phyloP scores from a whole-genome alignment of 2,888 invertebrate species.

The Lycaena phlaeas region DNA sequence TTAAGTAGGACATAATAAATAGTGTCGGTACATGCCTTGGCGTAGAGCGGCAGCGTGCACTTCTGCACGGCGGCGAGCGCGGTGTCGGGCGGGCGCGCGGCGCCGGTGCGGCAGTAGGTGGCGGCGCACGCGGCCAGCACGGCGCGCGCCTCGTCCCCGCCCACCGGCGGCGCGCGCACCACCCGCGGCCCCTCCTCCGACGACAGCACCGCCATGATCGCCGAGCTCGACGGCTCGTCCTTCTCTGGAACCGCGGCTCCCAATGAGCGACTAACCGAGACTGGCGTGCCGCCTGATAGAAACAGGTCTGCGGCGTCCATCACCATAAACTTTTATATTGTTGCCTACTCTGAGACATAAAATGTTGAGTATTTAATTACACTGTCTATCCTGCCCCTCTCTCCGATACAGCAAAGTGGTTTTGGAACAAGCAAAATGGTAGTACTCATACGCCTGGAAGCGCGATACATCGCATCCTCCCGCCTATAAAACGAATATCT shows the following conservation, averaged over 20 bases:
- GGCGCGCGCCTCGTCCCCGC: slow-evolving; percentile 52
- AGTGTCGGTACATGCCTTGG: slow-evolving; percentile 78
- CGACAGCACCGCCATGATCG: slow-evolving; percentile 64
- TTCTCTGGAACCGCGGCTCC: slow-evolving; percentile 32
- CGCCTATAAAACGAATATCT: no score
- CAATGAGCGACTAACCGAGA: neutral
- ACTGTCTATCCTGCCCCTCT: no score
- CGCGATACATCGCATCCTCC: no score
- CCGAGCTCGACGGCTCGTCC: slow-evolving; percentile 59
- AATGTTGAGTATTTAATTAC: no score
- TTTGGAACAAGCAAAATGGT: no score
- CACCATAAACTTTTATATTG: no score
- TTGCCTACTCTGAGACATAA: no score
- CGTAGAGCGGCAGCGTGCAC: slow-evolving; percentile 79
- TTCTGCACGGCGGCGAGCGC: slow-evolving; percentile 76
- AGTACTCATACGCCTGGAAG: no score
- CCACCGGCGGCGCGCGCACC: slow-evolving; percentile 54
- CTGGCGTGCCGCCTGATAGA: no score
- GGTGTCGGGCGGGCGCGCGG: slow-evolving; percentile 74
- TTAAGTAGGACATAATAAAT: no score
- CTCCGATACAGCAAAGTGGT: no score
- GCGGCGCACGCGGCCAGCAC: slow-evolving; percentile 56
- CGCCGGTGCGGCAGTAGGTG: slow-evolving; percentile 55
- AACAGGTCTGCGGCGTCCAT: no score
- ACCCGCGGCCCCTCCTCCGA: slow-evolving; percentile 59